Base-by-base conservation (phyloP, 1,140 invertebrate species). In the Anastrepha ludens region DNA sequence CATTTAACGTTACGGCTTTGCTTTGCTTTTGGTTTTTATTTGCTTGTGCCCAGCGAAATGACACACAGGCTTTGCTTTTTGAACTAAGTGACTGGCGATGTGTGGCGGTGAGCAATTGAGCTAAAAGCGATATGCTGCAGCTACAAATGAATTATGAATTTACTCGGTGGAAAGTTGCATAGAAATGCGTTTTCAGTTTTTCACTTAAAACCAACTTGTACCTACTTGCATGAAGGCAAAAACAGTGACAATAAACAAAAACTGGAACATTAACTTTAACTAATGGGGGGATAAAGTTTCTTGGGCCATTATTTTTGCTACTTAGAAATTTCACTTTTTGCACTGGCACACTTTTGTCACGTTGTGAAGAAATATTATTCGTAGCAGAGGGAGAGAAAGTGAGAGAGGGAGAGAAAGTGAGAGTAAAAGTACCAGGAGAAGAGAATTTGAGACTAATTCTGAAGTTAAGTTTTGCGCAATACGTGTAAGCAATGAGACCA, bases 101-200 rank as follows among this genome's bases (percentile, higher is more conserved):
- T 74, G 9, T 39, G 20, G 65, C 62, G 29, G 29, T 29, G 29
- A 29, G 29, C 29, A 29, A 29, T 29, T 29, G 29, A 29, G 29
- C 29, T 29, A 29, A 64, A 67, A 67, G 7, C 65, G 65, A 3
- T 41, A 41, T 41, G 15, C 4, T 74, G 67, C 67, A 44, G 15
- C 4, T 39, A 15, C 67, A 74, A 74, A 74, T 74, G 67, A 74
- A 74, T 74, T 74, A 74, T 41, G 67, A 74, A 74, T 74, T 74
- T 74, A 74, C 67, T 15, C 41, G 15, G 64, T 8, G 64, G 8
- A 13, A 74, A 74, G 67, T 70, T 70, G 65, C 11, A 41, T 70
- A 44, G 11, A 70, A 15, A 74, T 74, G 67, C 67, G 67, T 13
- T 17, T 17, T 44, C 41, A 41, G 67, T 3, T 47, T 3, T 47